Evolutionary conservation across 2,797 vertebrate genomes (phyloP).

Genomic region (Alauda arvensis): DNA sequence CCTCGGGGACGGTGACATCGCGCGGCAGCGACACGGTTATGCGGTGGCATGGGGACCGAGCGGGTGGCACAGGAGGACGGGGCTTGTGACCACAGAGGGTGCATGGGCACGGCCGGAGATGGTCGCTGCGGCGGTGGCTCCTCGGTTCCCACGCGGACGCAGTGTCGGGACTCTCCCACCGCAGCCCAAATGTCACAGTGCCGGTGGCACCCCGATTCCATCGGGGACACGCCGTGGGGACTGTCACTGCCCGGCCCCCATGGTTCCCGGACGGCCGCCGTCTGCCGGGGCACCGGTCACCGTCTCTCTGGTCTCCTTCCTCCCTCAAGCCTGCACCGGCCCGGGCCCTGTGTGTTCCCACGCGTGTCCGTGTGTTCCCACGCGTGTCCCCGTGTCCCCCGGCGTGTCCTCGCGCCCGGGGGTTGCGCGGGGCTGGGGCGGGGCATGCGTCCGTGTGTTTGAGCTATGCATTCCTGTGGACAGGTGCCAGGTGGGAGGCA

Average conservation of each 20-base stretch:
- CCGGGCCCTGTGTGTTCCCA: neutral
- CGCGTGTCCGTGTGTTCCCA: neutral
- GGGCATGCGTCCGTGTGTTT: neutral
- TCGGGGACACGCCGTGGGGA: neutral
- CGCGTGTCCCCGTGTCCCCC: neutral
- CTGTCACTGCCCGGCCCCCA: neutral
- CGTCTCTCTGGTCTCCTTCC: neutral
- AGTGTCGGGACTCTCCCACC: neutral
- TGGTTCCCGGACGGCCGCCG: neutral
- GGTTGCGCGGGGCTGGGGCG: neutral
- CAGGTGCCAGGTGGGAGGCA: slow-evolving; percentile 8
- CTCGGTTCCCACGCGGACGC: neutral
- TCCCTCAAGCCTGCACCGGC: neutral
- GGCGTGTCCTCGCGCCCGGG: neutral
- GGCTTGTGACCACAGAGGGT: neutral
- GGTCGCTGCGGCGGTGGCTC: neutral
- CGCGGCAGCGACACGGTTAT: neutral
- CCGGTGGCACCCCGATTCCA: neutral
- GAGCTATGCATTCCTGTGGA: slow-evolving; percentile 59
- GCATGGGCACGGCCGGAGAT: neutral
- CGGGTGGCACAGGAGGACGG: neutral
- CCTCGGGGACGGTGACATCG: neutral
- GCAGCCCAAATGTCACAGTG: accelerated
- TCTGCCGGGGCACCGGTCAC: neutral
- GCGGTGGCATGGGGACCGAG: neutral